Evolutionary conservation across 2,797 vertebrate species (phyloP).

Genomic region (Etheostoma nigrum): DNA sequence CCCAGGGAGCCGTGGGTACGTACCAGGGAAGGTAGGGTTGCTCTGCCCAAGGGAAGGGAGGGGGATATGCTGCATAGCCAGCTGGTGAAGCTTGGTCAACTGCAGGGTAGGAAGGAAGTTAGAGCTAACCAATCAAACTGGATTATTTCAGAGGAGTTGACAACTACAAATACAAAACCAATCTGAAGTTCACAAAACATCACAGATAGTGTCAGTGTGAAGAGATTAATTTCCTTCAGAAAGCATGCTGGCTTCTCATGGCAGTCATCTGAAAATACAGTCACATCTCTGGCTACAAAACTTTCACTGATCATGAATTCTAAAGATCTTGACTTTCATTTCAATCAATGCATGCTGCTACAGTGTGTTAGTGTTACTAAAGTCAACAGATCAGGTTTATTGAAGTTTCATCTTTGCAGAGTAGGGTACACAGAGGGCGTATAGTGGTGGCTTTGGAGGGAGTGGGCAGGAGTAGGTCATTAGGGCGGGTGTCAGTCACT

Average conservation of each 20-base stretch:
- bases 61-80: constrained; percentile 99
- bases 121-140: constrained; percentile 98
- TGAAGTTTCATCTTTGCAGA: constrained; percentile 68
- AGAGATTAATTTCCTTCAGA: constrained; percentile 64
- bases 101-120: constrained; percentile 99
- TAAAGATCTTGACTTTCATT: constrained; percentile 67
- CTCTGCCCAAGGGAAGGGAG: constrained; percentile 99
- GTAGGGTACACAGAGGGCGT: constrained; percentile 68
- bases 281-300: constrained; percentile 68
- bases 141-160: constrained; percentile 95
- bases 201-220: constrained; percentile 75
- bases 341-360: constrained; percentile 78
- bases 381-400: constrained; percentile 69
- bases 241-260: constrained; percentile 65
- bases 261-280: constrained; percentile 69
- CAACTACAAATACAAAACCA: constrained; percentile 88
- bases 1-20: constrained; percentile 94
- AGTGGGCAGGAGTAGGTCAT: constrained; percentile 79
- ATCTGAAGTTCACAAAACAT: constrained; percentile 83
- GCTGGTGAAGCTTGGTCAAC: constrained; percentile 99
- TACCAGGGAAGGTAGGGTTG: constrained; percentile 99
- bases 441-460: constrained; percentile 67
- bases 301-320: constrained; percentile 58
- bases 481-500: constrained; percentile 61
- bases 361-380: constrained; percentile 76